These are phyloP conservation scores for Leptobrachium ailaonicum DNA, from an alignment of 2,113 vertebrate species.

Conservation along the genomic window DNA sequence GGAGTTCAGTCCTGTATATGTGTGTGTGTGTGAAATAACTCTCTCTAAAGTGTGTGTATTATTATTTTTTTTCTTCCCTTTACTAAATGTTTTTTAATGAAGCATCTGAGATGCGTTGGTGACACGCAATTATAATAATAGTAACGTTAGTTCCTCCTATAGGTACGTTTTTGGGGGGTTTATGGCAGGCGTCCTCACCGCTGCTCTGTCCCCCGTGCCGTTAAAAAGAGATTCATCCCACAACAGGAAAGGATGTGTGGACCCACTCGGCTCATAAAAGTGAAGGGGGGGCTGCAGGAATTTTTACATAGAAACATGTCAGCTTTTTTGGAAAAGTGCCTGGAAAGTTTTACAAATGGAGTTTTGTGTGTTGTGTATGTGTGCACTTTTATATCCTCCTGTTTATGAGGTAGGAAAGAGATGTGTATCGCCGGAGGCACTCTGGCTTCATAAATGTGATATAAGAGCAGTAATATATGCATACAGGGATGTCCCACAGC, in stretches of 20 bases:
- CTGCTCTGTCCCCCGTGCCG: conserved; percentile 4
- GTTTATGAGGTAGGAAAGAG: conserved; percentile 33
- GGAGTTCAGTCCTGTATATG: no score
- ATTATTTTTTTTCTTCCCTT: no score
- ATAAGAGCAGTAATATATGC: no score
- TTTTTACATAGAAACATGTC: conserved; percentile 30
- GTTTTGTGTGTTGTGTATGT: not conserved
- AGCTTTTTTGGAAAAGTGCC: conserved; percentile 32
- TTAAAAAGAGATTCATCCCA: conserved; percentile 24
- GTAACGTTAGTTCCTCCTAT: not conserved
- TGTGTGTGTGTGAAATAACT: no score
- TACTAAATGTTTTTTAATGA: no score
- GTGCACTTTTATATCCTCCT: not conserved
- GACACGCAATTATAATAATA: not conserved
- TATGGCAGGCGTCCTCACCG: not conserved
- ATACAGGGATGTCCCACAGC: no score
- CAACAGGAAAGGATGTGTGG: conserved; percentile 40
- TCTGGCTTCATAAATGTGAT: no score
- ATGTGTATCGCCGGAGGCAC: not conserved
- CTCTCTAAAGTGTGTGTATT: no score
- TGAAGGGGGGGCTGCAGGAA: conserved; percentile 25
- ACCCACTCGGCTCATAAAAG: conserved; percentile 34
- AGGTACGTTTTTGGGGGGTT: not conserved
- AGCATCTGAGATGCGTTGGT: no score
- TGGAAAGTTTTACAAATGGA: conserved; percentile 46